Evolutionary conservation across 2,797 vertebrate genomes (phyloP), one percentile per base, ranked within the genome.

Genomic region (Scolopax rusticola): DNA sequence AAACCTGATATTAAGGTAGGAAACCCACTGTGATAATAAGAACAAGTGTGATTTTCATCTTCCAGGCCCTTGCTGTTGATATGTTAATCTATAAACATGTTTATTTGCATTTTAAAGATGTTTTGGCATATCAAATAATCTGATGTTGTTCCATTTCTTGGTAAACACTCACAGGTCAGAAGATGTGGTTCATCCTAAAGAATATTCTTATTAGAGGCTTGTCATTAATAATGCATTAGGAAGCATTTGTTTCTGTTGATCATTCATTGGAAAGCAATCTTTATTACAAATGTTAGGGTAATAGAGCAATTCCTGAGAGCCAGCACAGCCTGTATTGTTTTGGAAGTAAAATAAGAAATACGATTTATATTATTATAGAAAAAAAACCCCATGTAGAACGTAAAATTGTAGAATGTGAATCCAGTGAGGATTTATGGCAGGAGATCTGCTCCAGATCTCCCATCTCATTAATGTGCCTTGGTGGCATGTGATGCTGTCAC

Each of bases 221-320:
- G 11, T 32, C 25, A n/a, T 81, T 84, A 82, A 73, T 81, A 83
- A 40, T 54, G 61, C 45, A 57, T 75, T 41, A 76, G 57, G 79
- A 78, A 78, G 41, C 45, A 21, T 90, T 94, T 86, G 59, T 68
- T 88, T 48, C 64, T 89, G 79, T 78, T 94, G 76, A 73, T 85
- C 53, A 5, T 50, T 84, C 56, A 45, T 38, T 89, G 69, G 71
- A 74, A 87, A 89, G 40, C 33, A 51, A 33, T 54, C 33, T 84
- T 74, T 80, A 40, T 48, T 73, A 50, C 54, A 65, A 48, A 43
- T 11, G 5, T 67, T 67, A 38, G 11, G 27, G 36, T 83, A 76
- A 73, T 59, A 75, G 59, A 86, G 73, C n/a, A 54, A 0, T 76
- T 82, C 57, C 88, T 86, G 80, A 61, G 61, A 86, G 60, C 56